Conservation (phyloP, 1,140 invertebrate species). For the Hyles vespertilio region DNA sequence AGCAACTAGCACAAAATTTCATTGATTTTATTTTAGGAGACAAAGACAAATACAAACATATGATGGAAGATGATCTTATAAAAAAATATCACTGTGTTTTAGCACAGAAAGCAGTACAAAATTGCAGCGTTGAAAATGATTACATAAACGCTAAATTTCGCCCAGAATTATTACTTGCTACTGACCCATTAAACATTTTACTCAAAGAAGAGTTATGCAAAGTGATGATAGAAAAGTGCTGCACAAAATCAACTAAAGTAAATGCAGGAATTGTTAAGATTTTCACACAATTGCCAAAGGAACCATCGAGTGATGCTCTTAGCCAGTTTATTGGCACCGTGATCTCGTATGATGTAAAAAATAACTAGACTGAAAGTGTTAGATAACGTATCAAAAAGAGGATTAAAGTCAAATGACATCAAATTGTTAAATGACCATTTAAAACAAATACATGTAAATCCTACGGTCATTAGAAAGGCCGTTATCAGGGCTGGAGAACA, state of each 20-base stretch:
- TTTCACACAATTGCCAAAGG: constrained; percentile 5
- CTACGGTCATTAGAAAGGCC: constrained; percentile 10
- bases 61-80: constrained; percentile 15
- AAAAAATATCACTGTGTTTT: constrained; percentile 18
- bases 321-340: constrained; percentile 5
- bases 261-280: constrained; percentile 15
- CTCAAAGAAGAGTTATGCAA: constrained; percentile 15
- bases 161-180: constrained; percentile 17
- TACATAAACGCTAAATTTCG: constrained; percentile 13
- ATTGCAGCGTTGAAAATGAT: background rate
- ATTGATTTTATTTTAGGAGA: constrained; percentile 14
- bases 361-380: constrained; percentile 10
- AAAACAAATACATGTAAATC: constrained; percentile 9
- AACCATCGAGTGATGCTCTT: constrained; percentile 8
- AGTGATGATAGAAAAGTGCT: constrained; percentile 11
- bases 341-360: constrained; percentile 12
- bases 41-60: constrained; percentile 5
- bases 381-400: constrained; percentile 10
- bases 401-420: constrained; percentile 12
- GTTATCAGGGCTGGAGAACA: constrained; percentile 7
- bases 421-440: constrained; percentile 6
- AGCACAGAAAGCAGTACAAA: constrained; percentile 11
- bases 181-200: constrained; percentile 1
- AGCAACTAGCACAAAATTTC: constrained; percentile 11
- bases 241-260: constrained; percentile 4